phyloP scores from a whole-genome alignment of 2,888 invertebrate genomes.

The Ellobium chinense region DNA sequence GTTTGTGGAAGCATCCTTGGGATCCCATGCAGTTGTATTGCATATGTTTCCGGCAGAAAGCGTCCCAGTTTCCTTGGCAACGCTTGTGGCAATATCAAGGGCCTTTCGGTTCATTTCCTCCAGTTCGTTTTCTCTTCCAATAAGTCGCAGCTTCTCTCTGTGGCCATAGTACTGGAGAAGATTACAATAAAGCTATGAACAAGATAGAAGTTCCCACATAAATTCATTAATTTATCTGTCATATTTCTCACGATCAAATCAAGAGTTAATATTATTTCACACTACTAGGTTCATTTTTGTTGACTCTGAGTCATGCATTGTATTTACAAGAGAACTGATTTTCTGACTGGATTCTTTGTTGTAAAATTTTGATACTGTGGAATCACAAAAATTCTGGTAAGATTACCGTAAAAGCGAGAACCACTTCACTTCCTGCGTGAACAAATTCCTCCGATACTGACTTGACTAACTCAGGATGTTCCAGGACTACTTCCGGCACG shows the following conservation, averaged over 20 bases:
- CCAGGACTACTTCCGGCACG: conserved; percentile 73
- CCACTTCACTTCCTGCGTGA: conserved; percentile 76
- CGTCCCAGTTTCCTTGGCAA: conserved; percentile 71
- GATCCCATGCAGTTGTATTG: conserved; percentile 58
- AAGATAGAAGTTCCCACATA: too few species aligned
- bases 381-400: too few species aligned
- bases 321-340: too few species aligned
- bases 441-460: conserved; percentile 74
- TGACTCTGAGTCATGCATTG: too few species aligned
- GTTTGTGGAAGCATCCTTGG: conserved; percentile 34
- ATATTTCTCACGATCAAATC: too few species aligned
- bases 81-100: conserved; percentile 72
- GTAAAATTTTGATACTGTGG: too few species aligned
- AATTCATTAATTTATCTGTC: too few species aligned
- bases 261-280: too few species aligned
- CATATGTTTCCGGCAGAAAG: conserved; percentile 76
- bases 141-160: conserved; percentile 69
- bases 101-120: conserved; percentile 70
- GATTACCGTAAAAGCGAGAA: conserved; percentile 75
- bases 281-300: too few species aligned
- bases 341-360: too few species aligned
- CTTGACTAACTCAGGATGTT: conserved; percentile 70
- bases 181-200: too few species aligned
- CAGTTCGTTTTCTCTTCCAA: conserved; percentile 71
- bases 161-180: conserved; percentile 78